Percentiles rank a stretch among this genome's conserved stretches.
phyloP scores from a whole-genome alignment of 2,113 vertebrate species.

The Perca fluviatilis region DNA sequence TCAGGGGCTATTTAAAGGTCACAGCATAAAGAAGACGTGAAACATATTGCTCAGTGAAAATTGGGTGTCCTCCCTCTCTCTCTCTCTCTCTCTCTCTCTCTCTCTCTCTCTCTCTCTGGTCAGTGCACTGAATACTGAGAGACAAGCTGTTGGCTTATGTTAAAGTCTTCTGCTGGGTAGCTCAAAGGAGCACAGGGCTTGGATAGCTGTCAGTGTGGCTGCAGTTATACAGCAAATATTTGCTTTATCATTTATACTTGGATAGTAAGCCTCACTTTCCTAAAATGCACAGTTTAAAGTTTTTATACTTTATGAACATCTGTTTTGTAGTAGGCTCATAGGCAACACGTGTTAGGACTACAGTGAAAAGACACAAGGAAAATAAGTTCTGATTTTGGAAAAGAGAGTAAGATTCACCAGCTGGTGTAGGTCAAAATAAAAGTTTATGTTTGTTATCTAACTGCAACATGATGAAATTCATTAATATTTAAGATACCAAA shows the following conservation, averaged over 20 bases:
- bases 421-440: neutral
- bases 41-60: conserved; percentile 43
- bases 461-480: conserved; percentile 12
- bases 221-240: conserved; percentile 14
- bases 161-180: conserved; percentile 29
- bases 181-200: conserved; percentile 21
- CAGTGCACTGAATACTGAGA: conserved; percentile 43
- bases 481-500: neutral
- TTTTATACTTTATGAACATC: conserved; percentile 6
- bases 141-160: conserved; percentile 50
- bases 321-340: conserved; percentile 8
- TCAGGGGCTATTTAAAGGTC: conserved; percentile 63
- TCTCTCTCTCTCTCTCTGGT: conserved; percentile 34
- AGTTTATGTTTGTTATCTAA: neutral
- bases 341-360: neutral
- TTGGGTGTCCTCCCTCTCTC: conserved; percentile 10
- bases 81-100: no score
- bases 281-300: conserved; percentile 7
- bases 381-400: neutral
- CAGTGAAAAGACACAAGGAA: neutral
- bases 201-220: conserved; percentile 28
- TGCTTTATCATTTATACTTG: conserved; percentile 22
- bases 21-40: conserved; percentile 46
- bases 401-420: conserved; percentile 4
- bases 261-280: neutral